Conservation (phyloP, 2,797 vertebrate genomes). For the Sebastes miniatus region DNA sequence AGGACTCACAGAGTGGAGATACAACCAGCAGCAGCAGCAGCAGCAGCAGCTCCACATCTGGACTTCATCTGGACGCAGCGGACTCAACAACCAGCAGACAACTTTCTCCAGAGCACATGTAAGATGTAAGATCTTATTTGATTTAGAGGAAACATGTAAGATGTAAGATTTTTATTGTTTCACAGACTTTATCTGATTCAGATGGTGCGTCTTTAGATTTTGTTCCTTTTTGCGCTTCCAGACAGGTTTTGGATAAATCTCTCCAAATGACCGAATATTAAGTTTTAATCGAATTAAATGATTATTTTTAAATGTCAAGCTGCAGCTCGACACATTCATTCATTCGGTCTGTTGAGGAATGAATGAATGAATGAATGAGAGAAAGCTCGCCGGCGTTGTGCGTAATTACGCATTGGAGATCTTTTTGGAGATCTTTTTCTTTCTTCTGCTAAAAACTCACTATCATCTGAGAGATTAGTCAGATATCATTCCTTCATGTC, state of each 20-base stretch:
- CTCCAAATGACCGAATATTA: background rate
- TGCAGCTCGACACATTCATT: background rate
- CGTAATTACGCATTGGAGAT: conserved; percentile 63
- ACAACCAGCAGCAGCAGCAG: conserved; percentile 34
- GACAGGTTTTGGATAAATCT: background rate
- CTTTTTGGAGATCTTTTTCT: background rate
- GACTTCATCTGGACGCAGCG: conserved; percentile 67
- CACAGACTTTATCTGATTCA: background rate
- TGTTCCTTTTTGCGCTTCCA: background rate
- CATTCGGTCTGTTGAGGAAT: too few relatives aligned
- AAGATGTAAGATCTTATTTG: conserved; percentile 40
- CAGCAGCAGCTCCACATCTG: conserved; percentile 61
- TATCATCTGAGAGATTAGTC: background rate
- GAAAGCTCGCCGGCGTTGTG: background rate
- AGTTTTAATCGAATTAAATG: background rate
- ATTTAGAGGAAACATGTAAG: conserved; percentile 71
- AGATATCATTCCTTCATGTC: too few relatives aligned
- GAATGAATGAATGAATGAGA: too few relatives aligned
- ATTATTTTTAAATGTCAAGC: background rate
- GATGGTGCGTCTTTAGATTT: background rate
- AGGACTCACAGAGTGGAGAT: conserved; percentile 59
- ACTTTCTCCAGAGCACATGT: conserved; percentile 66
- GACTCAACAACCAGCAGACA: conserved; percentile 15
- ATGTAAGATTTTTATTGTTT: background rate
- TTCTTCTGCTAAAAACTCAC: background rate